These are phyloP conservation scores for Ichneumon xanthorius DNA, from an alignment of 2,888 invertebrate genomes.

Conservation along the genomic window DNA sequence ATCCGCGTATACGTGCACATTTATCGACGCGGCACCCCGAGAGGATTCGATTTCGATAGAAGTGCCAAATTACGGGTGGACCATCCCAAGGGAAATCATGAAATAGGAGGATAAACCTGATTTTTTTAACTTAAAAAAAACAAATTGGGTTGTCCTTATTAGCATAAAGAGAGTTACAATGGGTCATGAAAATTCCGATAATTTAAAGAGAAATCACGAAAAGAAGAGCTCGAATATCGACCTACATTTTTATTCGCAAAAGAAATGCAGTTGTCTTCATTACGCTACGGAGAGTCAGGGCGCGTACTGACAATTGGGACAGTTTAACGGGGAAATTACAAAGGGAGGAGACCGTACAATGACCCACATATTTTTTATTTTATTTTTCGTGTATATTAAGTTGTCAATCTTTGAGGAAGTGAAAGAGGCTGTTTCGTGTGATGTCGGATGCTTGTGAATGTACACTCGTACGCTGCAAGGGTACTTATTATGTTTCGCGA, in stretches of 20 bases:
- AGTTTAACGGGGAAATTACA: slow-evolving; percentile 2
- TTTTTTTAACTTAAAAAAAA: neutral
- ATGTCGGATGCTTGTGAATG: neutral
- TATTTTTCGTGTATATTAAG: slow-evolving; percentile 20
- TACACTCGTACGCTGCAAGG: neutral
- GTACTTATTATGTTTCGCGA: slow-evolving; percentile 6
- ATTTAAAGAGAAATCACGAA: slow-evolving; percentile 4
- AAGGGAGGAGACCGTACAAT: neutral
- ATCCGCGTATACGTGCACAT: neutral
- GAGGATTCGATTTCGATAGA: slow-evolving; percentile 46
- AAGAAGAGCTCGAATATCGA: neutral
- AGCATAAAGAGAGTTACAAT: neutral
- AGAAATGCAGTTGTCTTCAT: neutral
- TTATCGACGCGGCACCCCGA: slow-evolving; percentile 30
- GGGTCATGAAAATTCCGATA: neutral
- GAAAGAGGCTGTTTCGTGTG: slow-evolving; percentile 2
- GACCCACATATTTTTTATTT: slow-evolving; percentile 7
- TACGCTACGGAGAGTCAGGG: neutral
- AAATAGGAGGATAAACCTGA: neutral
- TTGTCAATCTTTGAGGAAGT: slow-evolving; percentile 13
- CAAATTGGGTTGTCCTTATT: neutral
- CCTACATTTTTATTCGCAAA: slow-evolving; percentile 7
- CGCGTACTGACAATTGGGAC: neutral
- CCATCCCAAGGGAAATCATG: slow-evolving; percentile 45
- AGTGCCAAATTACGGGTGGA: slow-evolving; percentile 43